phyloP scores from a whole-genome alignment of 2,113 vertebrate genomes.

The Saguinus imperator region DNA sequence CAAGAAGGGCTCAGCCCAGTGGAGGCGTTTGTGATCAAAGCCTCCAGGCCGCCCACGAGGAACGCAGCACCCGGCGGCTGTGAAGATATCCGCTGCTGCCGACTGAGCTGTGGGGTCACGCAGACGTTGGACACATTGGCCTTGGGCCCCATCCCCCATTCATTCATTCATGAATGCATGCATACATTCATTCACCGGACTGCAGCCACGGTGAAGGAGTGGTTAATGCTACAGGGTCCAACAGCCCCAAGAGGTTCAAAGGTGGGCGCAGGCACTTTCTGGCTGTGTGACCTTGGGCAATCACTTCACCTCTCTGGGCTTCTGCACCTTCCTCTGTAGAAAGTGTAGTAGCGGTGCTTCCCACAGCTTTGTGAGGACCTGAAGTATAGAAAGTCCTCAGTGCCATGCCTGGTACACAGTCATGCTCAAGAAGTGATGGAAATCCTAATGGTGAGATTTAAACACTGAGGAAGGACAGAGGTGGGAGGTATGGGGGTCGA shows the following conservation, averaged over 20 bases:
- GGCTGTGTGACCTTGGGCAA: background rate
- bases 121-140: too few relatives aligned
- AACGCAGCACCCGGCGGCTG: accelerated
- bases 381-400: accelerated
- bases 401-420: accelerated
- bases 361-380: background rate
- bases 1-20: accelerated
- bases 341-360: background rate
- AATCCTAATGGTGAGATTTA: background rate
- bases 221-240: background rate
- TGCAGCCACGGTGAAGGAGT: background rate
- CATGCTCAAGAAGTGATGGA: background rate
- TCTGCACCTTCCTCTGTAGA: background rate
- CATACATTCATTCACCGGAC: background rate
- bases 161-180: too few relatives aligned
- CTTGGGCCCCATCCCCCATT: background rate
- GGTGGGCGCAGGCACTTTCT: background rate
- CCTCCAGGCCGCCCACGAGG: accelerated
- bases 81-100: background rate
- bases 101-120: background rate
- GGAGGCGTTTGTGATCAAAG: background rate
- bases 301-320: background rate
- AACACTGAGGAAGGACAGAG: background rate
- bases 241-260: background rate
- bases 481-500: accelerated